Evolutionary conservation across 2,888 invertebrate genomes (phyloP), one percentile per base, ranked within the genome.

Genomic region (Diarsia mendica): DNA sequence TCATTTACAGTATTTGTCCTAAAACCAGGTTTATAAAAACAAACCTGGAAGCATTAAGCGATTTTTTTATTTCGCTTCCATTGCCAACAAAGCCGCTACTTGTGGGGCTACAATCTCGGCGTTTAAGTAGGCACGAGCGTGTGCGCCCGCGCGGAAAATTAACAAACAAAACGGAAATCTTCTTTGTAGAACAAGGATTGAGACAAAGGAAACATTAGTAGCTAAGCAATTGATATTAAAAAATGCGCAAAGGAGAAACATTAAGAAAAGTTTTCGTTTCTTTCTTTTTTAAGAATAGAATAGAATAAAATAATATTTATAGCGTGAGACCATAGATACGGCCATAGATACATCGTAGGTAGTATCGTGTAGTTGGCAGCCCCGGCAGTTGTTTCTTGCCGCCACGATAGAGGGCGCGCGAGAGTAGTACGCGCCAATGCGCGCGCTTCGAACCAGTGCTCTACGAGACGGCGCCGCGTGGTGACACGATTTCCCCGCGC

Each of bases 71-170:
- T 71, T 70, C 4, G 49, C 28, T n/a, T 70, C 15, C 15, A 15
- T 58, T 15, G 63, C 60, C 58, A n/a, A 51, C 74, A 70, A 77
- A 89, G 85, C 64, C 72, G 72, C 75, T 72, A 46, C 46, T 78
- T 80, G 73, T 74, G 58, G 67, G 71, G 80, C 80, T 75, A 77
- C 82, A 80, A 76, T 71, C 55, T 65, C 66, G 70, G 71, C 75
- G 68, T 75, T 82, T 77, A 79, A 77, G 75, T 74, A 84, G 77
- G 88, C 88, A 85, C 86, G 84, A 87, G 86, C 85, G 88, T 88
- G 92, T 91, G 89, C 91, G 88, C 77, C 86, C 86, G 89, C 87
- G 92, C 91, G 92, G 89, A 90, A 92, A 93, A 93, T 93, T 93
- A 92, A 91, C 88, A 92, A 92, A 92, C 91, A 92, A 92, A 92